phyloP scores from a whole-genome alignment of 2,113 vertebrate genomes.

The Chamaetylas fuelleborni region DNA sequence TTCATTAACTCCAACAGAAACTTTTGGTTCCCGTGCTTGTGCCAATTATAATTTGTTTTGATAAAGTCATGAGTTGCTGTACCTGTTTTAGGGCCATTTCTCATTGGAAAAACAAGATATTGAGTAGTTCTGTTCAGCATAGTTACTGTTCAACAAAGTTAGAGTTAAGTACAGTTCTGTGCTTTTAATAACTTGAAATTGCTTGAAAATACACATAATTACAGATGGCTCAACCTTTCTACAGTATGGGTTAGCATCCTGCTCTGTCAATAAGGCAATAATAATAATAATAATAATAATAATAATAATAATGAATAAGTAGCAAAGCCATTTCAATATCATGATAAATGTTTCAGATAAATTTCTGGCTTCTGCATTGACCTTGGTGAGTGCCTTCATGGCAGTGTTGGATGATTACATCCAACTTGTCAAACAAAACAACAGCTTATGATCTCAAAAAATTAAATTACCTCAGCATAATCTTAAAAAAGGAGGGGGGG shows the following conservation, averaged over 20 bases:
- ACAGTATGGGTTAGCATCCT: background rate
- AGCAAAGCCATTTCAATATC: background rate
- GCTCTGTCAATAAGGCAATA: constrained; percentile 26
- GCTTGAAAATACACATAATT: background rate
- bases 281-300: constrained; percentile 36
- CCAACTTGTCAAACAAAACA: constrained; percentile 40
- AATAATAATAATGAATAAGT: constrained; percentile 37
- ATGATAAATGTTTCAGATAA: constrained; percentile 50
- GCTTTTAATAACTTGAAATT: background rate
- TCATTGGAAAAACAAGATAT: background rate
- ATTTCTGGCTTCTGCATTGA: background rate
- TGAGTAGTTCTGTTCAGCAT: background rate
- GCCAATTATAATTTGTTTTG: background rate
- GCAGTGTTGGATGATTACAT: background rate
- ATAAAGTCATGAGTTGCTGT: background rate
- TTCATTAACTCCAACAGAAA: constrained; percentile 15
- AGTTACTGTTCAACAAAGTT: background rate
- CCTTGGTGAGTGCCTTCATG: background rate
- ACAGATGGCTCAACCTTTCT: background rate
- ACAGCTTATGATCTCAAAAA: constrained; percentile 24
- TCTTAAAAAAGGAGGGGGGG: background rate
- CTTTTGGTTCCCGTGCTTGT: background rate
- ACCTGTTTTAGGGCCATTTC: background rate
- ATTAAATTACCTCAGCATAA: background rate
- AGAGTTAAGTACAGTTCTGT: background rate